Evolutionary conservation across 1,140 invertebrate genomes (phyloP).

Genomic region (Drosophila ogumai): DNA sequence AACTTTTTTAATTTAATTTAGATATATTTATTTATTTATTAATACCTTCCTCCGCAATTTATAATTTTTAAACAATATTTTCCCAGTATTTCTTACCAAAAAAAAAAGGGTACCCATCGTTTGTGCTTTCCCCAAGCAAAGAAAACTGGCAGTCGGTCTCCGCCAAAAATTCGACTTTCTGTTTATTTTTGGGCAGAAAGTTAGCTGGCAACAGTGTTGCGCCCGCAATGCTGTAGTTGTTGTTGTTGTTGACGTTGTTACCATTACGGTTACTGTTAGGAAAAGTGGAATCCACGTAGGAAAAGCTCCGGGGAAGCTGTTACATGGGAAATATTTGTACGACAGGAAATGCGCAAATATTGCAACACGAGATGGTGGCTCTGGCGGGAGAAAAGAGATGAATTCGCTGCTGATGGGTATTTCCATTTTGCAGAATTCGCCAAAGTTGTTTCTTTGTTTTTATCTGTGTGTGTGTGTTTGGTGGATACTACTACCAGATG

Average conservation of each 20-base stretch:
- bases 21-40: too few relatives aligned
- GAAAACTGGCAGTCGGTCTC: background rate
- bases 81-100: background rate
- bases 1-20: background rate
- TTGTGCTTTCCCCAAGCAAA: background rate
- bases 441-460: slow-evolving; percentile 31
- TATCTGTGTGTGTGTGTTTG: slow-evolving; percentile 9
- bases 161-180: slow-evolving; percentile 34
- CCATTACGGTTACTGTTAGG: slow-evolving; percentile 26
- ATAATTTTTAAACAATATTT: background rate
- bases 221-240: slow-evolving; percentile 7
- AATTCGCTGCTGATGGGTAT: slow-evolving; percentile 47
- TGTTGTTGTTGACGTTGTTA: slow-evolving; percentile 33
- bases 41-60: background rate
- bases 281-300: slow-evolving; percentile 43
- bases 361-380: slow-evolving; percentile 37
- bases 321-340: slow-evolving; percentile 80
- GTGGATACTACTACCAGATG: background rate
- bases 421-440: slow-evolving; percentile 41
- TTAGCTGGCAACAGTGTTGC: slow-evolving; percentile 69
- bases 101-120: background rate
- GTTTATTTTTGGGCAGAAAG: slow-evolving; percentile 65
- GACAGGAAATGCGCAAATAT: slow-evolving; percentile 78
- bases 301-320: slow-evolving; percentile 60
- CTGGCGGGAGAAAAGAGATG: slow-evolving; percentile 29